A percentile compares a stretch with the other conserved stretches of the same genome.
Evolutionary conservation across 2,113 vertebrate genomes (phyloP).

Genomic region (Ochotona princeps): DNA sequence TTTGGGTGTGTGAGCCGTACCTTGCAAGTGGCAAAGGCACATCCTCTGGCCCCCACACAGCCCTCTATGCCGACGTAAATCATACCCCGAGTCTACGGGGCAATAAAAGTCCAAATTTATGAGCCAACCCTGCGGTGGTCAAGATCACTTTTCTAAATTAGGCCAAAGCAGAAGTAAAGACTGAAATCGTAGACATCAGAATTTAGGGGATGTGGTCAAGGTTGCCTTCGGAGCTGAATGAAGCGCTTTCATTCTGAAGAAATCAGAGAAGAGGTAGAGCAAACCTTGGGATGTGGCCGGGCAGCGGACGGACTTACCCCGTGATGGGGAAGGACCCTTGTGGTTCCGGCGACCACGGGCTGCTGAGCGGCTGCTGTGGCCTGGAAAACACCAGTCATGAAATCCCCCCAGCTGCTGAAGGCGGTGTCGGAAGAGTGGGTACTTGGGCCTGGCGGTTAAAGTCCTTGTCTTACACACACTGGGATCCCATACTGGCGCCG

Average conservation of each 20-base stretch:
- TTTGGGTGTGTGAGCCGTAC: not conserved
- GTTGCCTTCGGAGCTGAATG: not conserved
- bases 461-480: too few species aligned
- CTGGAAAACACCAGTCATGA: too few species aligned
- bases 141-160: slow-evolving; percentile 51
- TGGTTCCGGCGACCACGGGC: too few species aligned
- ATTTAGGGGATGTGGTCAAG: slow-evolving; percentile 17
- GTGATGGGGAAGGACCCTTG: too few species aligned
- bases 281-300: not conserved
- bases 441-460: too few species aligned
- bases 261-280: not conserved
- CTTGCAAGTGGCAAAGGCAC: not conserved
- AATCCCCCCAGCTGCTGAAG: too few species aligned
- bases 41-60: not conserved
- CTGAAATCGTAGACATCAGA: not conserved
- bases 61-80: slow-evolving; percentile 16
- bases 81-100: not conserved
- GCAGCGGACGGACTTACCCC: too few species aligned
- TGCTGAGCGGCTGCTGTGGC: too few species aligned
- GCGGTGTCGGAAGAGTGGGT: too few species aligned
- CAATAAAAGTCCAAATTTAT: slow-evolving; percentile 14
- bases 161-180: slow-evolving; percentile 55
- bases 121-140: not conserved
- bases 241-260: slow-evolving; percentile 1
- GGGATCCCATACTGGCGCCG: too few species aligned